These are phyloP conservation scores for Troilus luridus DNA, from an alignment of 2,888 invertebrate genomes.

Conservation along the genomic window DNA sequence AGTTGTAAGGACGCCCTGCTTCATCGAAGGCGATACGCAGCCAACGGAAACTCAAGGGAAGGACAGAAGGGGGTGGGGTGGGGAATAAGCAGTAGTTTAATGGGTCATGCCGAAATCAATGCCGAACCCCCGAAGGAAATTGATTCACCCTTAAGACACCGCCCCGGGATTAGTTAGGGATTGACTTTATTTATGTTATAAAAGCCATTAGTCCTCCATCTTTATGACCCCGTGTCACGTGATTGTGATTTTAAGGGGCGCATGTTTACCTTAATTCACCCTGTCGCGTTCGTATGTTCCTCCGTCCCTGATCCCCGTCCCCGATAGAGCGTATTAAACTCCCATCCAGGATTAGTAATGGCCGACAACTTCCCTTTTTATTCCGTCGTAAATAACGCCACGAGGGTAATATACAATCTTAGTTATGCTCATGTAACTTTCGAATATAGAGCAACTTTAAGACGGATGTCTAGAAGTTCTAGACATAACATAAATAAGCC, in stretches of 20 bases:
- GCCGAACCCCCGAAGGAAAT: conserved; percentile 43
- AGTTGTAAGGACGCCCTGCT: not conserved
- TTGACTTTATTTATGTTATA: conserved; percentile 54
- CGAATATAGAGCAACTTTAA: conserved; percentile 26
- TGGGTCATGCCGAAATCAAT: conserved; percentile 54
- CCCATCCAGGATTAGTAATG: conserved; percentile 30
- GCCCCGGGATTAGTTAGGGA: conserved; percentile 40
- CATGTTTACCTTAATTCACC: conserved; percentile 49
- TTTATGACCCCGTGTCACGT: conserved; percentile 48
- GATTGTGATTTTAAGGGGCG: conserved; percentile 45
- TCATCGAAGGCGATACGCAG: conserved; percentile 33
- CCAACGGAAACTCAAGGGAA: conserved; percentile 21
- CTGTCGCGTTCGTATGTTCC: conserved; percentile 40
- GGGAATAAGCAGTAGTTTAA: conserved; percentile 35
- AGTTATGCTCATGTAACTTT: conserved; percentile 25
- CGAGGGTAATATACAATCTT: conserved; percentile 30
- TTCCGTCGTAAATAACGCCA: conserved; percentile 40
- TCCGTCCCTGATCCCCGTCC: not conserved
- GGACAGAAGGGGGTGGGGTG: conserved; percentile 7
- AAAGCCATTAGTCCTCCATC: conserved; percentile 48
- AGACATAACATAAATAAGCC: not conserved
- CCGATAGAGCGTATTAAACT: conserved; percentile 39
- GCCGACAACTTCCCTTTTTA: conserved; percentile 41
- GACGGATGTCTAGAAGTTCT: not conserved
- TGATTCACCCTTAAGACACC: conserved; percentile 44